Base-by-base conservation (phyloP, 2,113 vertebrate species). In the Turnix velox region DNA sequence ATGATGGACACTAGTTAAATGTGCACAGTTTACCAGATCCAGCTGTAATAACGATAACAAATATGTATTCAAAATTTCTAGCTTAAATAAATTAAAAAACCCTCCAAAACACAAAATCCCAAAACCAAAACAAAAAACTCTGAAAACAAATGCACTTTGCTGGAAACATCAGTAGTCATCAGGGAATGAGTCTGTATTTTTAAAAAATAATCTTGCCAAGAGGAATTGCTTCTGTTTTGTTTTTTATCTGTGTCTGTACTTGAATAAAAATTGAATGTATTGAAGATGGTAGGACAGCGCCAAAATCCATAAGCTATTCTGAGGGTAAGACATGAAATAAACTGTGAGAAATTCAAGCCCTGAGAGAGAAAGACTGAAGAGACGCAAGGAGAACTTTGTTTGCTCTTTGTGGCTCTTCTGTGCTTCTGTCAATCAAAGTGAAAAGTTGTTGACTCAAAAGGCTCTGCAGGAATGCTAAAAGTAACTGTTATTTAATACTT, bases 391-490 rank as follows among this genome's bases (percentile, higher is more conserved):
- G 33, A 75, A 45, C 15, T 84, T 84, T 30, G 5, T 42, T 77
- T 87, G 54, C 67, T 59, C 45, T 63, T 14, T 0, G 0, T 65
- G 84, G 43, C 45, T 75, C 19, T 89, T 75, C 31, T n/a, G 2
- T 9, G 2, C 24, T 39, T 68, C 48, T 57, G 77, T 75, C 77
- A 89, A 66, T 52, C 37, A 87, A 48, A 66, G 91, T 95, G 93
- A 84, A 84, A 84, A 68, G 91, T 18, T 88, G 83, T 81, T 92
- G 73, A 78, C 49, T 91, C 84, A 65, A 24, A 94, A 81, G 54
- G 31, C 69, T 92, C 69, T 79, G 77, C 81, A 58, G 91, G 74
- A 95, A 93, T 82, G 86, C 78, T 96, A 93, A 94, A 84, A 76
- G 84, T 92, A 93, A 57, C 61, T 17, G 7, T 92, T 93, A 81